Conservation (phyloP, 2,113 vertebrate species). For the Podocnemis expansa region DNA sequence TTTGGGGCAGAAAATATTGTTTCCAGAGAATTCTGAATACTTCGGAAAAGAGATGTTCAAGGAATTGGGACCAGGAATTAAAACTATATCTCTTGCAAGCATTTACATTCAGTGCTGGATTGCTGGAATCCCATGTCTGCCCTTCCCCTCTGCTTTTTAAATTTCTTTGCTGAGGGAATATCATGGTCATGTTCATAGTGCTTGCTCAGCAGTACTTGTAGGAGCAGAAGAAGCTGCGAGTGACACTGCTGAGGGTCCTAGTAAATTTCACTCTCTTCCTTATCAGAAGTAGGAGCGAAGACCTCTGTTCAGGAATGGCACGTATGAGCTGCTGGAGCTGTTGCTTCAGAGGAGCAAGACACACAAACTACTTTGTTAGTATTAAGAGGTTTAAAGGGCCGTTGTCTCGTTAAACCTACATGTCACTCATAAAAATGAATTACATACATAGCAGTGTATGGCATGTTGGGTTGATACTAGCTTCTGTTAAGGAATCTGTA, state of each 20-base stretch:
- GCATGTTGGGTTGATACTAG: neutral
- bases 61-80: neutral
- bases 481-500: neutral
- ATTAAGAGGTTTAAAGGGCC: neutral
- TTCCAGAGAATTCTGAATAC: neutral
- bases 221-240: neutral
- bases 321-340: neutral
- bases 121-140: neutral
- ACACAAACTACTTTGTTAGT: neutral
- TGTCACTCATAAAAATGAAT: neutral
- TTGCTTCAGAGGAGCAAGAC: neutral
- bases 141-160: neutral
- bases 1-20: neutral
- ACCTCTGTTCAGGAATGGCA: neutral
- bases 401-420: neutral
- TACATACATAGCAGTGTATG: no score
- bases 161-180: neutral
- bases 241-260: neutral
- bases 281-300: neutral
- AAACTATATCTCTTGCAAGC: neutral
- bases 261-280: neutral
- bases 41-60: neutral
- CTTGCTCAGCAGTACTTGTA: neutral
- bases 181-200: neutral
- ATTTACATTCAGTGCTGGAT: neutral